Conservation (phyloP, 2,888 invertebrate genomes). For the Phytoseiulus persimilis region DNA sequence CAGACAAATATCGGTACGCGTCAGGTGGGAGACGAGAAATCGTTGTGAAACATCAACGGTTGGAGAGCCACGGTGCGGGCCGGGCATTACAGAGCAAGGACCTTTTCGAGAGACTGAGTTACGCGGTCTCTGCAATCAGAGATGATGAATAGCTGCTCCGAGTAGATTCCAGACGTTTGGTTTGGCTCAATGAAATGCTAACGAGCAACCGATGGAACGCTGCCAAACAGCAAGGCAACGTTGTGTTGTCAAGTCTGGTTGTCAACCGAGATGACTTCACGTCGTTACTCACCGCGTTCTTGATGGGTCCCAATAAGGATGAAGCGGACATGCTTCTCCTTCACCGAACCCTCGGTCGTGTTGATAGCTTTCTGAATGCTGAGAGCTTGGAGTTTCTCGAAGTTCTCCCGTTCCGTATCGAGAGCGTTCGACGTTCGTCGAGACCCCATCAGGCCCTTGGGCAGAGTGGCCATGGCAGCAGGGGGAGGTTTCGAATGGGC, state of each 20-base stretch:
- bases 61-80: too few relatives aligned
- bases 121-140: background rate
- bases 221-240: background rate
- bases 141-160: background rate
- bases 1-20: too few relatives aligned
- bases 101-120: background rate
- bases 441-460: constrained; percentile 51
- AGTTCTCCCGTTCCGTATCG: constrained; percentile 69
- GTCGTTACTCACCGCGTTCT: constrained; percentile 20
- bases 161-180: background rate
- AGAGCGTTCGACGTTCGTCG: constrained; percentile 63
- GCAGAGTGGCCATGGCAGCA: constrained; percentile 41
- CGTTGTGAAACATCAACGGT: too few relatives aligned
- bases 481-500: background rate
- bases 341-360: constrained; percentile 80
- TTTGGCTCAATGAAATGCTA: background rate
- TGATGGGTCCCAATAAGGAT: constrained; percentile 47
- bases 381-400: constrained; percentile 73
- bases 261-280: background rate
- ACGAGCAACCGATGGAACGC: constrained; percentile 39
- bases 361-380: constrained; percentile 90
- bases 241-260: background rate
- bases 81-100: background rate
- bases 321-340: constrained; percentile 94
- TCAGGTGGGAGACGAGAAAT: too few relatives aligned